Base-by-base conservation (phyloP, 2,888 invertebrate genomes). In the Drosophila pseudotakahashii region DNA sequence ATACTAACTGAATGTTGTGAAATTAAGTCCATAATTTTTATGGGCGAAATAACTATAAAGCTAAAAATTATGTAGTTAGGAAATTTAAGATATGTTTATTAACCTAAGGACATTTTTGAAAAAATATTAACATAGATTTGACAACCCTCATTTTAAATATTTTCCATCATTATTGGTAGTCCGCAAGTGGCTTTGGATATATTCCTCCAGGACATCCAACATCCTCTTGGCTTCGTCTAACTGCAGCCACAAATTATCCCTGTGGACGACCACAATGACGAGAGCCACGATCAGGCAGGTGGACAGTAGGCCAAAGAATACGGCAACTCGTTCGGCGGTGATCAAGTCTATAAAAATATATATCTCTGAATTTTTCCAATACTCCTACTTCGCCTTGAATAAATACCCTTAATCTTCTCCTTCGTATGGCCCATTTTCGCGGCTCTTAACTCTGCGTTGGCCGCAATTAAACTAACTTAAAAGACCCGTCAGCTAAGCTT, bases 251-350 rank as follows among this genome's bases (percentile, higher is more conserved):
- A 89, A 61, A 45, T 72, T 69, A 23, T 77, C 66, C 61, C 84
- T 85, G 16, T 83, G 77, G 6, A 91, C 79, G 7, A 86, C 69
- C 19, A 90, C 78, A 45, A 86, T 44, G 2, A 82, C 80, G 5
- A 89, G 78, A 7, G 82, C 79, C 10, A 90, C 78, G 7, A 78
- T 59, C 39, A 90, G 72, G 9, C 75, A 76, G 26, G 80, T 89
- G 23, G 81, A 73, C 5, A 78, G 36, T 11, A 91, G 50, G 7
- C 89, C 87, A 42, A 90, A 73, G 58, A 89, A 78, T 58, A 90
- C 82, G 6, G 89, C 89, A 32, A 90, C 59, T 1, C 69, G 62
- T 10, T 80, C 78, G 3, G 82, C 77, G 3, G 85, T 85, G 45
- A 83, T 60, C 37, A 44, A 55, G 13, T 83, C 85, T 85, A 73